These are phyloP conservation scores for Nasua narica DNA, from an alignment of 2,797 vertebrate species.

Conservation along the genomic window DNA sequence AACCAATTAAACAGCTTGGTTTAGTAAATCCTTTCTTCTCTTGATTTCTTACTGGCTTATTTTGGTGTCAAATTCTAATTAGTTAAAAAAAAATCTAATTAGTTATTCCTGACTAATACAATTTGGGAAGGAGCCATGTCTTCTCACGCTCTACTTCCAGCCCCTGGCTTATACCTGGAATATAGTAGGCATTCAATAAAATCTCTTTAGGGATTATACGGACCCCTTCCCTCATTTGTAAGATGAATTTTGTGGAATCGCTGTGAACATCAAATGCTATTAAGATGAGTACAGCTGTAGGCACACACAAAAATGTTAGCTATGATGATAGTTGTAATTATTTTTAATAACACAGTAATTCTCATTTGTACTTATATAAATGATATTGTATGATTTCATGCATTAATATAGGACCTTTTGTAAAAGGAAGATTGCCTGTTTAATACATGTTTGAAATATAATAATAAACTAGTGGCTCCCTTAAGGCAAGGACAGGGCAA, in stretches of 20 bases:
- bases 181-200: neutral
- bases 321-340: neutral
- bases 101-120: neutral
- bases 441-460: neutral
- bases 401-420: neutral
- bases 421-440: neutral
- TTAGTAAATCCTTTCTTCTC: neutral
- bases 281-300: neutral
- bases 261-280: neutral
- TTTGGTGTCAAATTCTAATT: constrained; percentile 13
- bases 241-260: neutral
- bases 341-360: neutral
- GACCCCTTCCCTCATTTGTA: neutral
- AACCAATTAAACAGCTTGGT: neutral
- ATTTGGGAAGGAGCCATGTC: neutral
- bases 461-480: neutral
- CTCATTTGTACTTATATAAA: neutral
- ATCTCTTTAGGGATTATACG: neutral
- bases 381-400: neutral
- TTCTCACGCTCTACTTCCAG: neutral
- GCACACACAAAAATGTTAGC: neutral
- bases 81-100: neutral
- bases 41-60: neutral
- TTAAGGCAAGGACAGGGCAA: neutral
- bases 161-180: neutral